Base-by-base conservation (phyloP, 2,797 vertebrate species). In the Periparus ater region DNA sequence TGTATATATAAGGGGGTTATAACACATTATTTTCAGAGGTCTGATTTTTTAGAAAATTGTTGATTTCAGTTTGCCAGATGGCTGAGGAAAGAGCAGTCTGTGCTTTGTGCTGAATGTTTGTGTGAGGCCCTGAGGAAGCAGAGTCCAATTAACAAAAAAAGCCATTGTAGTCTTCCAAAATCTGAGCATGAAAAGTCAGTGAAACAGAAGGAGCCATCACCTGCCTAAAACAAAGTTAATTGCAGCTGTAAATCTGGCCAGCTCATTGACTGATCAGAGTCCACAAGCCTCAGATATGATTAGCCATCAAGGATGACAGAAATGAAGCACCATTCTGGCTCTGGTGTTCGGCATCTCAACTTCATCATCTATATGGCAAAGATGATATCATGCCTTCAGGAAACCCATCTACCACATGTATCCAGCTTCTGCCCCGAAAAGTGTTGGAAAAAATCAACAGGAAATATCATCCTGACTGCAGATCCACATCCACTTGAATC, bases 61-160 rank as follows among this genome's bases (percentile, higher is more conserved):
- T 97, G 60, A 95, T 98, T 98, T 97, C 96, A 81, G 82, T 95
- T 97, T 96, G 96, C 95, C 97, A 97, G 97, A 98, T 98, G 98
- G 97, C 96, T 96, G 97, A 97, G 96, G 88, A 96, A 96, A 96
- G 96, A 97, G 96, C 88, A 97, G 96, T 90, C 88, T 97, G 91
- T 95, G 96, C 92, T 96, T 97, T 95, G 89, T 78, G 89, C 68
- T 97, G 91, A 98, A 95, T 86, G 81, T 95, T 96, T 97, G 82
- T 94, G 94, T 96, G 83, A 95, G 92, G 96, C 84, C 96, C 91
- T 88, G 93, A 97, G 95, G 96, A 97, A 97, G 85, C n/a, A 5
- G 71, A 94, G 91, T 93, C 67, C 78, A 97, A 97, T 97, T 97
- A 97, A 72, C 92, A 95, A 72, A 94, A 97, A 97, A 96, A 96